These are phyloP conservation scores for Noctua janthe DNA, from an alignment of 2,888 invertebrate species.

Conservation along the genomic window DNA sequence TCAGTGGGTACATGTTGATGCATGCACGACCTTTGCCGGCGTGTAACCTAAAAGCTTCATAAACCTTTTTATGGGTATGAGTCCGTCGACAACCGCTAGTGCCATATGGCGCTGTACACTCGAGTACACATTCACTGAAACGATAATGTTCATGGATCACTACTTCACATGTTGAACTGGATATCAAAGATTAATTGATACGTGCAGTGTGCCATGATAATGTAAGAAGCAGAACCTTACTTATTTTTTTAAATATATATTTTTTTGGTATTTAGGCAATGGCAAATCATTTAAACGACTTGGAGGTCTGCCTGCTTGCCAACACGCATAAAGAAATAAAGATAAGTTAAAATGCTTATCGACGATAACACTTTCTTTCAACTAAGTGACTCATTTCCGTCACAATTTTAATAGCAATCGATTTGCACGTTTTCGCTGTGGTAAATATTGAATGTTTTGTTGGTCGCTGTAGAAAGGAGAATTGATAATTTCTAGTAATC, in stretches of 20 bases:
- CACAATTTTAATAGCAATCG: slow-evolving; percentile 47
- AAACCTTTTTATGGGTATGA: slow-evolving; percentile 86
- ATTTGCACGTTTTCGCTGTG: slow-evolving; percentile 58
- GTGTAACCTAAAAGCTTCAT: slow-evolving; percentile 82
- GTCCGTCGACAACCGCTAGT: slow-evolving; percentile 79
- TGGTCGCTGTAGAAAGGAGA: slow-evolving; percentile 7
- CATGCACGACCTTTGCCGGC: slow-evolving; percentile 74
- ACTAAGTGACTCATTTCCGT: slow-evolving; percentile 55
- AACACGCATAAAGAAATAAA: slow-evolving; percentile 30
- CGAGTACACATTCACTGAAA: slow-evolving; percentile 64
- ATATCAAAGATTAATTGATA: slow-evolving; percentile 24
- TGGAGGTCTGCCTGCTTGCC: slow-evolving; percentile 9
- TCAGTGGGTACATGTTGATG: slow-evolving; percentile 58
- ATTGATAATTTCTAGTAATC: slow-evolving; percentile 40
- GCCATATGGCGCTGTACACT: slow-evolving; percentile 87
- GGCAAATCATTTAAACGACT: not conserved
- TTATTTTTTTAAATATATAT: not conserved
- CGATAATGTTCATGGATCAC: slow-evolving; percentile 54
- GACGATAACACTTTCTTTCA: slow-evolving; percentile 49
- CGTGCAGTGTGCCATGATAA: not conserved
- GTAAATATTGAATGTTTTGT: slow-evolving; percentile 38
- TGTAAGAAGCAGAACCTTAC: not conserved
- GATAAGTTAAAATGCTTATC: slow-evolving; percentile 56
- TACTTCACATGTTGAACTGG: slow-evolving; percentile 39
- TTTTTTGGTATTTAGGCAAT: not conserved